Percentiles rank a stretch among this genome's conserved stretches.
These are phyloP conservation scores for Taurulus bubalis DNA, from an alignment of 2,113 vertebrate species.

Conservation along the genomic window DNA sequence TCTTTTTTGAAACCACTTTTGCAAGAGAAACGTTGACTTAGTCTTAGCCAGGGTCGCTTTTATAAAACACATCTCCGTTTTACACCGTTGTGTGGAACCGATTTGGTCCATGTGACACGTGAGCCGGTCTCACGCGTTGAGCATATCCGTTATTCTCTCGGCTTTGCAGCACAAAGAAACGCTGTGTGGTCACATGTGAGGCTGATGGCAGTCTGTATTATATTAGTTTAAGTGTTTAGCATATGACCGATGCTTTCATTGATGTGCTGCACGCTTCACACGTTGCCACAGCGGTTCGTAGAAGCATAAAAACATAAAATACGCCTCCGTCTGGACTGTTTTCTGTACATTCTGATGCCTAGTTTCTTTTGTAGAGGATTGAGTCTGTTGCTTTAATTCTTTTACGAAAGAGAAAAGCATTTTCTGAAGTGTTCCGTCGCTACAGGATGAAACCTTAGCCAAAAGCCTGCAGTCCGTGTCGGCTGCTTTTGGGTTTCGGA, in stretches of 20 bases:
- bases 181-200: not conserved
- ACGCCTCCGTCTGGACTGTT: not conserved
- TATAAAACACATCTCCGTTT: too few species aligned
- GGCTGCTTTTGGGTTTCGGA: constrained; percentile 32
- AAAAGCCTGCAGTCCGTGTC: constrained; percentile 7
- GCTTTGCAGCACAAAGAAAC: not conserved
- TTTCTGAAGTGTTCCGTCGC: not conserved
- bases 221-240: too few species aligned
- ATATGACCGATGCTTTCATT: too few species aligned
- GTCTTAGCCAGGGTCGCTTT: not conserved
- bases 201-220: not conserved
- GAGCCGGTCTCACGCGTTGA: not conserved
- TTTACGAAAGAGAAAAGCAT: not conserved
- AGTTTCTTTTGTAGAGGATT: not conserved
- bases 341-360: not conserved
- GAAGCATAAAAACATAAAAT: not conserved
- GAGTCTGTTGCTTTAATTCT: not conserved
- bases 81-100: not conserved
- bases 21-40: not conserved
- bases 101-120: not conserved
- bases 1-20: not conserved
- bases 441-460: constrained; percentile 37
- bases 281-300: too few species aligned
- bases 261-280: too few species aligned
- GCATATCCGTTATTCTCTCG: not conserved